Base-by-base conservation (phyloP, 64 coral and sea anemone species). In the Montipora sp. region DNA sequence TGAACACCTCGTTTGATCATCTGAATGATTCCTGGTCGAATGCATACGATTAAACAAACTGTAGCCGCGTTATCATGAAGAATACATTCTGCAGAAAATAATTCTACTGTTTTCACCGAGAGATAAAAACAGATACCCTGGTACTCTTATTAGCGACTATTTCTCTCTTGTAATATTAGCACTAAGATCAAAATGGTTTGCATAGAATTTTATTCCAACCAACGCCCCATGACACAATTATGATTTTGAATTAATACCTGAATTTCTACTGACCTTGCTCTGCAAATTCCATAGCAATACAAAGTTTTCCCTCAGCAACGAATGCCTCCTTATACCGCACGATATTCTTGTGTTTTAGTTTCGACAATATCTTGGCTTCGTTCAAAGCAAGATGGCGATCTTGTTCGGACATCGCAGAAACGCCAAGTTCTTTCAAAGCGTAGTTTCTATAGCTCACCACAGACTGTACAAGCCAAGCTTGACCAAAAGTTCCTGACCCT, bases 241-340 rank as follows among this genome's bases (percentile, higher is more conserved):
- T n/a, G 0, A 19, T 59, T 75, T 92, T 36, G 36, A 36, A 36
- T 36, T 57, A 57, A 57, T 57, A 57, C 53, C 11, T 57, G 53
- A 57, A 57, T 57, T 57, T 2, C 20, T 23, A 46, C 74, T 82
- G 81, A 99, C 98, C 98, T 92, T 93, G 87, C 36, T 99, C 91
- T 0, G 98, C 98, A 86, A 92, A 99, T 87, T 99, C 98, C 98
- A 99, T 99, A 16, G 83, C 95, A 78, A 99, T 99, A 51, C 90
- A 94, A 48, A 99, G 79, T 51, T 90, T 96, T 44, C 92, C 91
- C 22, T 58, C 22, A 68, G 87, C 89, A 48, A 93, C 79, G 71
- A 99, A 96, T n/a, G 94, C 98, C 74, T 99, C 95, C 48, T 96
- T 99, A 63, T 99, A 99, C 5, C 94, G 80, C 23, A 99, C 83